phyloP scores from a whole-genome alignment of 2,888 invertebrate species.

The Zygogramma bicolorata region DNA sequence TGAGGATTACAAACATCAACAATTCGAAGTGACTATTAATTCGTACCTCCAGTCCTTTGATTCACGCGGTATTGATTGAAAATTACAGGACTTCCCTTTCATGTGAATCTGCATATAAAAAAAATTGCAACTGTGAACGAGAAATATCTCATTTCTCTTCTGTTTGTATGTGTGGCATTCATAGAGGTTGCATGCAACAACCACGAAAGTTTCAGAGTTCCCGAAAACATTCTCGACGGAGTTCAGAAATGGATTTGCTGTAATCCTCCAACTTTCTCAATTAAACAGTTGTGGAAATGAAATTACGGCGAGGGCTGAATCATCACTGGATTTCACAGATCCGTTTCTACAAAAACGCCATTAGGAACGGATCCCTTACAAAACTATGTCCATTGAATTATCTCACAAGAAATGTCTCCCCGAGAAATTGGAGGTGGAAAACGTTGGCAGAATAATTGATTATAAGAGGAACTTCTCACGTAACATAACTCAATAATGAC shows the following conservation, averaged over 20 bases:
- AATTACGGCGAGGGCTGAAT: background rate
- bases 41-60: too few relatives aligned
- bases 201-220: background rate
- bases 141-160: too few relatives aligned
- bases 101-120: too few relatives aligned
- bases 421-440: too few relatives aligned
- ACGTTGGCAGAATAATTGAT: too few relatives aligned
- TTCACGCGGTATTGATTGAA: too few relatives aligned
- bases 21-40: too few relatives aligned
- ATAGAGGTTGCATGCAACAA: background rate
- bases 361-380: background rate
- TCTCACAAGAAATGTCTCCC: background rate
- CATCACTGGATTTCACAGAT: background rate
- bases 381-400: background rate
- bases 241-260: background rate
- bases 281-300: background rate
- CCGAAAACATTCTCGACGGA: background rate
- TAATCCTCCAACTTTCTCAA: background rate
- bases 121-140: too few relatives aligned
- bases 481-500: too few relatives aligned
- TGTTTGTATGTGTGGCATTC: background rate
- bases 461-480: too few relatives aligned
- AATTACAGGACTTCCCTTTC: too few relatives aligned
- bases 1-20: too few relatives aligned
- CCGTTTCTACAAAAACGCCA: background rate